Percentiles rank a stretch among this genome's conserved stretches.
Conservation (phyloP, 2,797 vertebrate species). For the Paramormyrops hopkinsi region DNA sequence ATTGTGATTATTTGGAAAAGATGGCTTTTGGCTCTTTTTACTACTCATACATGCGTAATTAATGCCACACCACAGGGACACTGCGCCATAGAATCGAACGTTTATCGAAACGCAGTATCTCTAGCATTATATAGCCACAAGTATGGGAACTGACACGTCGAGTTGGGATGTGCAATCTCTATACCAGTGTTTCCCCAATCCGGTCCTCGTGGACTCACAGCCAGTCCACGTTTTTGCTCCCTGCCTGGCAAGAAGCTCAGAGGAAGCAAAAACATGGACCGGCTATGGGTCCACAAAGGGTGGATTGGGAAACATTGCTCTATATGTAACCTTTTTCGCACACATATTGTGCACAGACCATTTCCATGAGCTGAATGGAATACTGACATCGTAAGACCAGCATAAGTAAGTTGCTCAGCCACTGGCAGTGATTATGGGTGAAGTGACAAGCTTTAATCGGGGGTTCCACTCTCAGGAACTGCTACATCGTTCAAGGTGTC, state of each 20-base stretch:
- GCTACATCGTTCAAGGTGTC: conserved; percentile 32
- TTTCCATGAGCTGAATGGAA: neutral
- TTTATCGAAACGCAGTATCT: neutral
- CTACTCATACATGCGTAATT: neutral
- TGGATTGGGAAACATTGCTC: neutral
- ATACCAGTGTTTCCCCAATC: neutral
- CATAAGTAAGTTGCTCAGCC: conserved; percentile 39
- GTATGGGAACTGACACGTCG: neutral
- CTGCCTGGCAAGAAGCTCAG: neutral
- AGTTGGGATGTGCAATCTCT: neutral
- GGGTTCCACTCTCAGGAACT: conserved; percentile 53
- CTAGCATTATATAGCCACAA: neutral
- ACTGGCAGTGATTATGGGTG: conserved; percentile 16
- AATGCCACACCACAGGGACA: neutral
- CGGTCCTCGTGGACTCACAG: neutral
- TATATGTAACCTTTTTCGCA: neutral
- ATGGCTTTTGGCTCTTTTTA: neutral
- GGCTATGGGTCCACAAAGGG: neutral
- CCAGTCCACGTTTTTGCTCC: neutral
- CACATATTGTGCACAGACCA: neutral
- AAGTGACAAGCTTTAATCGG: conserved; percentile 51
- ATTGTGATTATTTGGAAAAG: neutral
- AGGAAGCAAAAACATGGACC: neutral
- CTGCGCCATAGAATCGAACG: neutral
- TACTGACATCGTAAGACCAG: neutral